Percentiles rank a stretch among this genome's conserved stretches.
Evolutionary conservation across 2,113 vertebrate species (phyloP).

Genomic region (Typhlomys cinereus): DNA sequence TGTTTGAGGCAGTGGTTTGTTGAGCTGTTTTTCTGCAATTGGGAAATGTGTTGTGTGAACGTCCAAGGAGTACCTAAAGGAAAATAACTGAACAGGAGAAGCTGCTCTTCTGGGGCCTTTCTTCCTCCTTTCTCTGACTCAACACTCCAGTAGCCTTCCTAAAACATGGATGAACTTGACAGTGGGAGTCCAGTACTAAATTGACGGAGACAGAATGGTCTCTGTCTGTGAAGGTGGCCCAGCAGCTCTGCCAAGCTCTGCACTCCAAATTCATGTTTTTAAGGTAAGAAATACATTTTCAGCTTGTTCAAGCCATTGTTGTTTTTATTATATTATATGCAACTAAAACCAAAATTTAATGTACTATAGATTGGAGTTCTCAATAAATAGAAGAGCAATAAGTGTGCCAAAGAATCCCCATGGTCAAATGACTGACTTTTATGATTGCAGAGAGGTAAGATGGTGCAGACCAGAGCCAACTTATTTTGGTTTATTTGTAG

Average conservation of each 20-base stretch:
- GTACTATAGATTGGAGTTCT: background rate
- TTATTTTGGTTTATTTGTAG: background rate
- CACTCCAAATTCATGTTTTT: background rate
- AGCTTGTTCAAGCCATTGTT: background rate
- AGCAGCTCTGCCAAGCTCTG: background rate
- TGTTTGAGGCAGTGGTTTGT: background rate
- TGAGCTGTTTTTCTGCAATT: too few relatives aligned
- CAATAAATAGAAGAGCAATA: background rate
- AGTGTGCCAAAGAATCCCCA: background rate
- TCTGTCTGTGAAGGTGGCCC: background rate
- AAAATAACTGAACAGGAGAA: background rate
- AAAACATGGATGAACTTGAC: background rate
- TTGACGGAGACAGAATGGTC: background rate
- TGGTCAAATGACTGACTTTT: too few relatives aligned
- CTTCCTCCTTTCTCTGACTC: background rate
- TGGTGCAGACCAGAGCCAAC: background rate
- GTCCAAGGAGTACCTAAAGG: background rate
- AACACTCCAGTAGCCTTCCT: background rate
- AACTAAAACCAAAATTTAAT: background rate
- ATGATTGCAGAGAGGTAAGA: background rate
- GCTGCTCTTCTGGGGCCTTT: background rate
- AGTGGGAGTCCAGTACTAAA: too few relatives aligned
- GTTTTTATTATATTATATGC: background rate
- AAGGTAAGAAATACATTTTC: background rate
- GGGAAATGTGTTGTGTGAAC: background rate